A percentile compares a stretch with the other conserved stretches of the same genome.
These are phyloP conservation scores for Meghimatium bilineatum DNA, from an alignment of 2,888 invertebrate species.

Conservation along the genomic window DNA sequence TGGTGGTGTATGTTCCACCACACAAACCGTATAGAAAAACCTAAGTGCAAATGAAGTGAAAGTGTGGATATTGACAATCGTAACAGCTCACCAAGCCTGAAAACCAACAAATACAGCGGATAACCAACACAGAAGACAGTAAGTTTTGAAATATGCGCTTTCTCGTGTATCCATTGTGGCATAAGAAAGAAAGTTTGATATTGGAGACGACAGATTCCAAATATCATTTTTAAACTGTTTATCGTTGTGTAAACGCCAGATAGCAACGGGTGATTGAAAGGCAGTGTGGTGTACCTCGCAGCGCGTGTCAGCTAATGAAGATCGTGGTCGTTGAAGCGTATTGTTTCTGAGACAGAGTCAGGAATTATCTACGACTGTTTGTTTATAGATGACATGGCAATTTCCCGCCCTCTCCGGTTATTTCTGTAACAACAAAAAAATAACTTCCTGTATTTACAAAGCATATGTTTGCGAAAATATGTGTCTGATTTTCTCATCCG, in stretches of 20 bases:
- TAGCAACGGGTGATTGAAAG: constrained; percentile 33
- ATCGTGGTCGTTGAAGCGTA: constrained; percentile 27
- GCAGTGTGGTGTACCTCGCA: constrained; percentile 14
- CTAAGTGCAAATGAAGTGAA: no score
- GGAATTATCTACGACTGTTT: constrained; percentile 12
- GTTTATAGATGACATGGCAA: background rate
- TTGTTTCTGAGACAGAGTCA: constrained; percentile 23
- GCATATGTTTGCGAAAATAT: background rate
- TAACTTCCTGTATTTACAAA: constrained; percentile 26
- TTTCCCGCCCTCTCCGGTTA: background rate
- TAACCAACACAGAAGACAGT: no score
- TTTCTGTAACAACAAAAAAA: no score
- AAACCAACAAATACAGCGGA: no score
- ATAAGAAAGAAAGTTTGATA: background rate
- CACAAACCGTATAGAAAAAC: no score
- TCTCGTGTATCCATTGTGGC: no score
- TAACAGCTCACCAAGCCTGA: no score
- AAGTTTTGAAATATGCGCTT: no score
- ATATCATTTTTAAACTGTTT: background rate
- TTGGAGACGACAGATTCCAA: background rate
- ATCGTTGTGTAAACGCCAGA: constrained; percentile 9
- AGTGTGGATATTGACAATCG: no score
- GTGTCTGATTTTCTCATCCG: constrained; percentile 14
- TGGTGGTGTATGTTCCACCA: no score
- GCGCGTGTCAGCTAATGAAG: constrained; percentile 12